Evolutionary conservation across 2,797 vertebrate species (phyloP).

Genomic region (Telmatherina bonti): DNA sequence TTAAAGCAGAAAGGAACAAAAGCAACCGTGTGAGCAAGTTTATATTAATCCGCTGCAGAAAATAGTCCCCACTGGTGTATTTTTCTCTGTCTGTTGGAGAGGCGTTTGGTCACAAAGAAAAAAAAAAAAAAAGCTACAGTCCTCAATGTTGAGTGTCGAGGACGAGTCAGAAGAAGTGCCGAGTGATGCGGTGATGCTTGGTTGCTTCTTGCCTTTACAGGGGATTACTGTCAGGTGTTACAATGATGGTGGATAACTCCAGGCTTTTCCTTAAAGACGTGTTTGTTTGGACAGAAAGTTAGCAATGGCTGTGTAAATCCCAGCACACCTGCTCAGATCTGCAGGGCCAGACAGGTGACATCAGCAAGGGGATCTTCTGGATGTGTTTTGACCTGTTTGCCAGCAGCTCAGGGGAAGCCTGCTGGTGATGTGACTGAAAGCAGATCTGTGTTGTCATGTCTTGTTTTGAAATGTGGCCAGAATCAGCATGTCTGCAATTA

Average conservation of each 20-base stretch:
- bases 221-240: background rate
- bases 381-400: conserved; percentile 20
- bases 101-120: no score
- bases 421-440: conserved; percentile 22
- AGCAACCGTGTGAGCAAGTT: background rate
- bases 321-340: conserved; percentile 20
- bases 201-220: background rate
- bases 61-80: background rate
- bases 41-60: accelerated
- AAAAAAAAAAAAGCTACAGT: no score
- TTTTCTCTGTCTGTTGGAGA: background rate
- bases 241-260: no score
- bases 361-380: background rate
- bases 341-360: conserved; percentile 14
- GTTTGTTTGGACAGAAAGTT: background rate
- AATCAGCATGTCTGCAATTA: conserved; percentile 50
- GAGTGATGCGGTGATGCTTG: background rate
- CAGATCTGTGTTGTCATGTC: conserved; percentile 23
- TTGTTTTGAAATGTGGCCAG: conserved; percentile 36
- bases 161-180: accelerated
- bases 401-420: background rate
- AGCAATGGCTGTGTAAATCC: background rate
- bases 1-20: no score
- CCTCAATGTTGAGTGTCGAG: background rate
- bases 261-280: background rate